Base-by-base conservation (phyloP, 2,888 invertebrate genomes). In the Lepidocyrtoides sp. region DNA sequence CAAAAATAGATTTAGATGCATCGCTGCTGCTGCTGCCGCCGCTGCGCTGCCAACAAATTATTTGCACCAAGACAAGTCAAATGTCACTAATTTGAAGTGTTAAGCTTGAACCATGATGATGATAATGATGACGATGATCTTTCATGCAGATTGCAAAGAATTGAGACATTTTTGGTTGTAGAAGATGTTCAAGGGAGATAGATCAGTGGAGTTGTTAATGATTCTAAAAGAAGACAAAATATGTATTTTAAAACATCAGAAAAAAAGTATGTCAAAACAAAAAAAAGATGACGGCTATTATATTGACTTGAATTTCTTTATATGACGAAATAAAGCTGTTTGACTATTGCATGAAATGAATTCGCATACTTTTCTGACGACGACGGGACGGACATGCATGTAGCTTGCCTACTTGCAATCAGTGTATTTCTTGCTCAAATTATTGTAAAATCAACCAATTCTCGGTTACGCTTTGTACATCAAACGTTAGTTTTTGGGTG, bases 41-140 rank as follows among this genome's bases (percentile, higher is more conserved):
- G n/a, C n/a, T n/a, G n/a, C n/a, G n/a, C n/a, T 23, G 51, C 72
- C 32, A 23, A n/a, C 57, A 51, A 10, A 48, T 48, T 57, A 57
- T 57, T 26, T 44, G 44, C 20, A 81, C 63, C 82, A 72, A 63
- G n/a, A 14, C 82, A 66, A 89, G 89, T 89, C 89, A 89, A 82
- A 89, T 89, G 89, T 89, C 89, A 89, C 89, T 88, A 89, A 89
- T 89, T 89, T 82, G 89, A 36, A 36, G 41, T 87, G 36, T 82
- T 82, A 72, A 41, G 63, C 36, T 81, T 12, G 88, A 69, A 51
- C 20, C 20, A 26, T 75, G 29, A 23, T 7, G 63, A 82, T 57
- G 48, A 69, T 82, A n/a, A n/a, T n/a, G n/a, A n/a, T n/a, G 29
- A 23, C 14, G 63, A 82, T 57, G 48, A 69, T 82, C 82, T 54